phyloP scores from a whole-genome alignment of 1,140 invertebrate genomes.

The Penaeus japonicus region DNA sequence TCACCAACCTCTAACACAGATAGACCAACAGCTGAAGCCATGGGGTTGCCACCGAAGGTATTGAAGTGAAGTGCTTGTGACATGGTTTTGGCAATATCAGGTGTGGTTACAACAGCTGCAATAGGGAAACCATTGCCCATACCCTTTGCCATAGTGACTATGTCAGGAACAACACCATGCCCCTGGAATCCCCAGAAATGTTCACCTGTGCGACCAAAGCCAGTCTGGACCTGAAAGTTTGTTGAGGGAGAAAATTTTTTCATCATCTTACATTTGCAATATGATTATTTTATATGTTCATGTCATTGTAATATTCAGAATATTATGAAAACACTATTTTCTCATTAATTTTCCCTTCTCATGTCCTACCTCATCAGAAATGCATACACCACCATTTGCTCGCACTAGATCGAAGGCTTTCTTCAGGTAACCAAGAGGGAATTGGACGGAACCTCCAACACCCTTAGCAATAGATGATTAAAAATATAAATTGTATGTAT shows the following conservation, averaged over 20 bases:
- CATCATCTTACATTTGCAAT: too few species aligned
- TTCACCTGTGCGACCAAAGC: conserved; percentile 92
- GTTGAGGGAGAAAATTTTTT: too few species aligned
- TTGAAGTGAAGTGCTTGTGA: conserved; percentile 86
- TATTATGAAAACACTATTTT: not conserved
- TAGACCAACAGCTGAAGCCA: conserved; percentile 85
- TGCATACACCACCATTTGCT: conserved; percentile 83
- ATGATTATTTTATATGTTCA: too few species aligned
- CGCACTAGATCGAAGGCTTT: conserved; percentile 82
- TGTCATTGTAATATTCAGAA: not conserved
- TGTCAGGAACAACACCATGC: conserved; percentile 89
- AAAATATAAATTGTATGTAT: not conserved
- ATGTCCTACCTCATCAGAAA: conserved; percentile 84
- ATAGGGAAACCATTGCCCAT: conserved; percentile 94
- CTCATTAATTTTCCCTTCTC: too few species aligned
- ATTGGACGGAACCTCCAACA: conserved; percentile 90
- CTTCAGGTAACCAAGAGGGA: conserved; percentile 86
- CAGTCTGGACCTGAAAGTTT: conserved; percentile 82
- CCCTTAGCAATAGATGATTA: conserved; percentile 68
- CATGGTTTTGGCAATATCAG: conserved; percentile 80
- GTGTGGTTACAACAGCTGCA: conserved; percentile 90
- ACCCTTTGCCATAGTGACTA: conserved; percentile 89
- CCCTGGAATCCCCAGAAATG: conserved; percentile 94
- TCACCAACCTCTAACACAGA: conserved; percentile 84
- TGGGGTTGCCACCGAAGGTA: conserved; percentile 94